Evolutionary conservation across 1,140 invertebrate genomes (phyloP).

Genomic region (Philopotamus ludificatus): DNA sequence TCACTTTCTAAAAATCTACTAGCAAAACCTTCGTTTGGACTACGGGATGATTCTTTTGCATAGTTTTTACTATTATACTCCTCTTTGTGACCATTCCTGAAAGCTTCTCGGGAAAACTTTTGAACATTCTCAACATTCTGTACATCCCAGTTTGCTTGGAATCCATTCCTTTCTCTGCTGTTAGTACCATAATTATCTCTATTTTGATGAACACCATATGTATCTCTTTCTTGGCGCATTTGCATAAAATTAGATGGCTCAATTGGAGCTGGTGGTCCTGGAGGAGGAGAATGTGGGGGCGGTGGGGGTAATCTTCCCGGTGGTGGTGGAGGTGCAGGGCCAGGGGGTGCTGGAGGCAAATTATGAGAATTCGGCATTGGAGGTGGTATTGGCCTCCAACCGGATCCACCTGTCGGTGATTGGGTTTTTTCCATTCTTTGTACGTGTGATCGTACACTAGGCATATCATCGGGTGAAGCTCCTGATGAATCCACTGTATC

Average conservation of each 20-base stretch:
- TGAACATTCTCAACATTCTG: constrained; percentile 43
- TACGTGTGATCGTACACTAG: constrained; percentile 49
- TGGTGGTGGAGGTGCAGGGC: constrained; percentile 72
- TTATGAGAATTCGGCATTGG: constrained; percentile 65
- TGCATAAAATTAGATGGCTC: constrained; percentile 68
- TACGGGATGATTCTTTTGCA: constrained; percentile 29
- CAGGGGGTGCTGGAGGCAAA: constrained; percentile 61
- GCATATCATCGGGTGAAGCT: constrained; percentile 37
- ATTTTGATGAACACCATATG: constrained; percentile 65
- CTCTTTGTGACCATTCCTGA: constrained; percentile 32
- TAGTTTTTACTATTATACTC: constrained; percentile 16
- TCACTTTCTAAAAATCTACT: constrained; percentile 41
- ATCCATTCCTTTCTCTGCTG: constrained; percentile 60
- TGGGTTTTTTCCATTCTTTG: constrained; percentile 48
- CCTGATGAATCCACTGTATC: constrained; percentile 40
- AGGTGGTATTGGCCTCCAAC: constrained; percentile 60
- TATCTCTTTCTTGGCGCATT: constrained; percentile 64
- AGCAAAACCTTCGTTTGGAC: constrained; percentile 38
- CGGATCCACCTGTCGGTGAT: constrained; percentile 38
- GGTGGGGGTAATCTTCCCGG: constrained; percentile 63
- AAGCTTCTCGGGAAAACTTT: constrained; percentile 36
- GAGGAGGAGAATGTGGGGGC: constrained; percentile 54
- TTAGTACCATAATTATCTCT: constrained; percentile 51
- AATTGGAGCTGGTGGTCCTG: constrained; percentile 39
- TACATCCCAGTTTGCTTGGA: constrained; percentile 66